Evolutionary conservation across 1,140 invertebrate genomes (phyloP).

Genomic region (Babylonia areolata): DNA sequence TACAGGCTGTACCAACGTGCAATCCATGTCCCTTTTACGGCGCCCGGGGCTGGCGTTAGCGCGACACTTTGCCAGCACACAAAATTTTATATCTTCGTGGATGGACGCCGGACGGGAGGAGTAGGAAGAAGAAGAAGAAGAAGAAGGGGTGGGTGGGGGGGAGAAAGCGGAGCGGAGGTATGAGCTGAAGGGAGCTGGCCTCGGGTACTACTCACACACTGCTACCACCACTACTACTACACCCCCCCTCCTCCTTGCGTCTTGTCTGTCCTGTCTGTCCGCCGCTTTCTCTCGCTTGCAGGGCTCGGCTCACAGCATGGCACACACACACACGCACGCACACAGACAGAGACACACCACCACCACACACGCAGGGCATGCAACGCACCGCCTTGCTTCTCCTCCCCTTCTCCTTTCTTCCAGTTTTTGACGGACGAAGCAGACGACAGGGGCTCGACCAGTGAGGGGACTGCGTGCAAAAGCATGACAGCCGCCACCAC

Average conservation of each 20-base stretch:
- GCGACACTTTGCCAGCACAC: not conserved
- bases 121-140: too few relatives aligned
- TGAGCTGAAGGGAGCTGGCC: not conserved
- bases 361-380: too few relatives aligned
- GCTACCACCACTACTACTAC: not conserved
- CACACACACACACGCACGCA: too few relatives aligned
- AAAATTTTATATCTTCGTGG: constrained; percentile 2
- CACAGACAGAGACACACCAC: too few relatives aligned
- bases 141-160: too few relatives aligned
- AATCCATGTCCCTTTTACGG: constrained; percentile 3
- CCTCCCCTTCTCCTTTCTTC: too few relatives aligned
- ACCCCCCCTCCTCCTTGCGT: not conserved
- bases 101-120: too few relatives aligned
- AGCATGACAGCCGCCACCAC: not conserved
- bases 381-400: too few relatives aligned
- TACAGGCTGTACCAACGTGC: constrained; percentile 1
- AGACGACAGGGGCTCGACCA: not conserved
- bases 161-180: too few relatives aligned
- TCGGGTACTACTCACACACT: not conserved
- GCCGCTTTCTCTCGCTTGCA: too few relatives aligned
- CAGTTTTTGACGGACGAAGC: not conserved
- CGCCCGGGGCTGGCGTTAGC: not conserved
- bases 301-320: too few relatives aligned
- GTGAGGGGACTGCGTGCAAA: not conserved
- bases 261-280: too few relatives aligned